phyloP scores from a whole-genome alignment of 1,140 invertebrate genomes.

The Leptinotarsa undecemlineata region DNA sequence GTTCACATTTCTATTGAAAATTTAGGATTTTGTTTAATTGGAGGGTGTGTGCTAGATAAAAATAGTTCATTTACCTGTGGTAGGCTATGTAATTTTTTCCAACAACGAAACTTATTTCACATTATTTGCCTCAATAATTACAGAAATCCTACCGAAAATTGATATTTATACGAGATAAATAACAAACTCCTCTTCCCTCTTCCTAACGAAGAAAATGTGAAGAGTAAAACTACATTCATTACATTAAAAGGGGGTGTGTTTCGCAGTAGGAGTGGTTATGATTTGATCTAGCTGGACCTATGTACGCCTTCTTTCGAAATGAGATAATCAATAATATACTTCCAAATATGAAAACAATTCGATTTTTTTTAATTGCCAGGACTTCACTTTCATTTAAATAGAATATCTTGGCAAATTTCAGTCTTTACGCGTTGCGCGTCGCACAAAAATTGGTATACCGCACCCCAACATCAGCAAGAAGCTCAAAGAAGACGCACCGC shows the following conservation, averaged over 20 bases:
- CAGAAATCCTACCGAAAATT: too few relatives aligned
- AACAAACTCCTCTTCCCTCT: too few relatives aligned
- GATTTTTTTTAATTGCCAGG: not conserved
- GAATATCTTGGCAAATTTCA: not conserved
- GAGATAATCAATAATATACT: not conserved
- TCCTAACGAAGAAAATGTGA: too few relatives aligned
- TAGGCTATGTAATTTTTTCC: too few relatives aligned
- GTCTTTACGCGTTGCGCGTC: slow-evolving; percentile 9
- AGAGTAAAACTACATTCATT: not conserved
- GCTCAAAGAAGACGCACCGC: slow-evolving; percentile 42
- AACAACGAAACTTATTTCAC: too few relatives aligned
- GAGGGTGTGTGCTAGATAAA: too few relatives aligned
- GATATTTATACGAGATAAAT: too few relatives aligned
- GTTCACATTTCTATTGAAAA: too few relatives aligned
- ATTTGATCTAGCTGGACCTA: not conserved
- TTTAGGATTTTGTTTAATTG: too few relatives aligned
- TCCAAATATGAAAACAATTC: not conserved
- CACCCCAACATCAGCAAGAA: slow-evolving; percentile 42
- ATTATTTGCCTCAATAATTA: too few relatives aligned
- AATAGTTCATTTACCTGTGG: too few relatives aligned
- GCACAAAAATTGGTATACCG: slow-evolving; percentile 33
- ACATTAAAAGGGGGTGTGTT: slow-evolving; percentile 27
- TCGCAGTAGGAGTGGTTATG: slow-evolving; percentile 24
- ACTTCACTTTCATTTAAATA: not conserved
- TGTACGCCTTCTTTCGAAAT: not conserved